Conservation (phyloP, 2,797 vertebrate genomes). For the Bucorvus abyssinicus region DNA sequence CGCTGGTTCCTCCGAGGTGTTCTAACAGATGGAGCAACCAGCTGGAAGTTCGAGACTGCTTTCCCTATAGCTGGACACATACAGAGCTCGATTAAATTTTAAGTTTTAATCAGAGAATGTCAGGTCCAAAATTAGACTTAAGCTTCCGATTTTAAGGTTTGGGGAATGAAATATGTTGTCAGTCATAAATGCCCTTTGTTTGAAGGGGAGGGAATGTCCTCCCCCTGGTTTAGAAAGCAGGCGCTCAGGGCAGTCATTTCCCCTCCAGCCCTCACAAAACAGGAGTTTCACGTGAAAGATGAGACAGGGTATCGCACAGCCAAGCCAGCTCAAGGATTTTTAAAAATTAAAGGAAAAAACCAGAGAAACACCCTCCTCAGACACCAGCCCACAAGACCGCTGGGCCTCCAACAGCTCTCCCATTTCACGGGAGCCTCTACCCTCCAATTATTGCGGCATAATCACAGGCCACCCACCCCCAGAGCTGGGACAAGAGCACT, state of each 20-base stretch:
- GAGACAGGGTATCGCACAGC: background rate
- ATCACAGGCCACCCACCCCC: no score
- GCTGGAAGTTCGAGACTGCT: background rate
- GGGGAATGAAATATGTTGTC: background rate
- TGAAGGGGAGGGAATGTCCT: background rate
- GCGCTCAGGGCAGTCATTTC: background rate
- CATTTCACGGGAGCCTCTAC: background rate
- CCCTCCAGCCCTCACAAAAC: background rate
- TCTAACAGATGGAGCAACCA: conserved; percentile 24
- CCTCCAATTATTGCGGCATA: background rate
- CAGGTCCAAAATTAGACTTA: conserved; percentile 12
- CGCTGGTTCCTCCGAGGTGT: background rate
- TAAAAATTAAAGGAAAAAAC: background rate
- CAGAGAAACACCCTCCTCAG: background rate
- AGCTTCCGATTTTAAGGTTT: background rate
- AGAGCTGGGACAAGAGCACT: no score
- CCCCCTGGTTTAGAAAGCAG: conserved; percentile 24
- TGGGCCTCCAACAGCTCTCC: background rate
- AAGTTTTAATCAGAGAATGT: conserved; percentile 49
- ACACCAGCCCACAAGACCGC: background rate
- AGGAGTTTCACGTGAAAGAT: background rate
- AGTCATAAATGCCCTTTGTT: background rate
- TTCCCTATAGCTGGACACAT: conserved; percentile 21
- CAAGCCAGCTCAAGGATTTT: background rate
- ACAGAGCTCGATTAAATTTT: conserved; percentile 6